Evolutionary conservation across 2,113 vertebrate species (phyloP), one percentile per base, ranked within the genome.

Genomic region (Prietella phreatophila): DNA sequence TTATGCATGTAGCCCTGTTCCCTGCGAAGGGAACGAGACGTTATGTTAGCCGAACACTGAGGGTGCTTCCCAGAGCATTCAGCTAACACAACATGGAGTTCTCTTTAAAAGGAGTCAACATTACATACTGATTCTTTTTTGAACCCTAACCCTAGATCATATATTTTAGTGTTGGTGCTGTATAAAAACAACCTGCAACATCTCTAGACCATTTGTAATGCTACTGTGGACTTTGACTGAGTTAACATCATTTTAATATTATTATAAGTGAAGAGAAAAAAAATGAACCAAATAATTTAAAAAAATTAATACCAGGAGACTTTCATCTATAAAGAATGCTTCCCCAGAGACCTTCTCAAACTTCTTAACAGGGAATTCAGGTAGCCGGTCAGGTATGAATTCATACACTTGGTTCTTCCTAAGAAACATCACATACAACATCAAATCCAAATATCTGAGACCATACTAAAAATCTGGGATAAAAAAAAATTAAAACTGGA

Each of bases 401-500:
- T 96, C 92, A 47, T 90, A 92, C 7, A 95, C n/a, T 27, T 95
- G 93, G 92, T 95, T 97, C 90, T 95, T 97, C 96, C 96, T 97
- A 13, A 3, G 88, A 65, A 84, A 55, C 14, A 69, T 50, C 0
- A 81, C 67, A 65, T 63, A 11, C 25, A 17, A 63, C 22, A 63
- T 19, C 15, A 22, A 75, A 75, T 10, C 2, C 17, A 75, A 39
- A 75, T 4, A 39, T 75, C 10, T 75, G 10, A 42, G 39, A 75
- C 8, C 71, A 42, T 9, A 22, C 5, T 6, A 4, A 33, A 33
- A 71, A 36, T 71, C 30, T 25, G 14, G 67, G 30, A 65, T 61
- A n/a, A n/a, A n/a, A n/a, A n/a, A n/a, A n/a, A n/a, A n/a, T 61
- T 20, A 39, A 8, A 73, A 39, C 42, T 47, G 22, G 4, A 76